Evolutionary conservation across 1,140 invertebrate genomes (phyloP).

Genomic region (Drosophila sproati): DNA sequence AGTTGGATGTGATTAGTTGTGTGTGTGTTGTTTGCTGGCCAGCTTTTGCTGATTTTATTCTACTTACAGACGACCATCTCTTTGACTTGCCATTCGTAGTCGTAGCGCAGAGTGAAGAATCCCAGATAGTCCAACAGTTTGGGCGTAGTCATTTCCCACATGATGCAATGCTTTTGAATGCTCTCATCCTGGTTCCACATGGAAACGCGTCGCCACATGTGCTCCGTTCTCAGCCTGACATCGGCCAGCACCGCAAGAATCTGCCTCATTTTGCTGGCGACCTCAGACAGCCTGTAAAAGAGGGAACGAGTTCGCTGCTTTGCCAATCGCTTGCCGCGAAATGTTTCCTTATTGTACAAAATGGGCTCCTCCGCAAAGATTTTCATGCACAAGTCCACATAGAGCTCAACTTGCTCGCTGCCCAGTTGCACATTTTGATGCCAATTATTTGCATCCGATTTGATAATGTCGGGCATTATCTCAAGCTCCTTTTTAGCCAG

Average conservation of each 20-base stretch:
- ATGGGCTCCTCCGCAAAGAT: constrained; percentile 15
- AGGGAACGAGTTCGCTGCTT: background rate
- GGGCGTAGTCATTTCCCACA: background rate
- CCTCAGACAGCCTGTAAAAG: background rate
- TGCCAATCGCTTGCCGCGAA: background rate
- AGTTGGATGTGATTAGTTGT: background rate
- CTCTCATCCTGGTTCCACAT: constrained; percentile 34
- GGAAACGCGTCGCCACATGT: constrained; percentile 16
- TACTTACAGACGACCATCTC: constrained; percentile 60
- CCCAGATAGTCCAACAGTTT: constrained; percentile 28
- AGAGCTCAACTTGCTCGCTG: background rate
- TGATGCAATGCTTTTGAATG: constrained; percentile 4
- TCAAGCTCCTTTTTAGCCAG: constrained; percentile 1
- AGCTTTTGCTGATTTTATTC: too few species aligned
- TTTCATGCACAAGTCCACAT: background rate
- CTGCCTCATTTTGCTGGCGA: background rate
- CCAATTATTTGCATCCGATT: constrained; percentile 13
- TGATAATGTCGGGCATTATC: background rate
- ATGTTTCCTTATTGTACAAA: background rate
- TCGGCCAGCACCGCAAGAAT: constrained; percentile 3
- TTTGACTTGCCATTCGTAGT: constrained; percentile 58
- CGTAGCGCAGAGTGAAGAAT: constrained; percentile 44
- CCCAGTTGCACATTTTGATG: background rate
- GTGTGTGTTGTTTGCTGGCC: too few species aligned
- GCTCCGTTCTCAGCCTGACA: constrained; percentile 9